phyloP scores from a whole-genome alignment of 2,113 vertebrate genomes.

The Corydoras sp. region DNA sequence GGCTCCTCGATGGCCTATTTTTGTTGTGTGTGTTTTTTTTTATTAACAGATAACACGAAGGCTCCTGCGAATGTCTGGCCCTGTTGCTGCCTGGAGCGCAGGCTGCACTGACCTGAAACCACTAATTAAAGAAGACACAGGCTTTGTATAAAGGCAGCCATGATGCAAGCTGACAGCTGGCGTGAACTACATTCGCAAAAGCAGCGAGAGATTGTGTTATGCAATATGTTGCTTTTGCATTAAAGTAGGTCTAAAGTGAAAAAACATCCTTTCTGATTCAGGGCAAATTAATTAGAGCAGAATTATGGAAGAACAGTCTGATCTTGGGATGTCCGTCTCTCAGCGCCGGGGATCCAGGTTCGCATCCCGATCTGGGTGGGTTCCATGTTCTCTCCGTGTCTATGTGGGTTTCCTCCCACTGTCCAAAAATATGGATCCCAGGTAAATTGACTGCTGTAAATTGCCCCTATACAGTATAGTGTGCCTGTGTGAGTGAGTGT shows the following conservation, averaged over 20 bases:
- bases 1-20: constrained; percentile 43
- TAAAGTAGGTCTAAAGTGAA: background rate
- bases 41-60: constrained; percentile 40
- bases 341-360: no score
- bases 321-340: no score
- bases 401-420: no score
- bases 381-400: no score
- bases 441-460: no score
- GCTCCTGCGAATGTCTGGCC: constrained; percentile 28
- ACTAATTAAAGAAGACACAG: constrained; percentile 45
- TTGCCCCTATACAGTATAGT: no score
- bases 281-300: background rate
- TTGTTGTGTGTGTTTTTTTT: constrained; percentile 38
- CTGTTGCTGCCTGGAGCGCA: constrained; percentile 20
- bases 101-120: constrained; percentile 39
- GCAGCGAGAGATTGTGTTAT: constrained; percentile 14
- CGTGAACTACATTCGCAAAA: constrained; percentile 32
- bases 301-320: no score
- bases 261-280: background rate
- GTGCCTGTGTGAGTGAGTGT: no score
- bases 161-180: constrained; percentile 44
- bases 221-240: constrained; percentile 4
- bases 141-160: constrained; percentile 1
- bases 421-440: no score
- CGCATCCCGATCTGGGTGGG: no score